Evolutionary conservation across 2,113 vertebrate species (phyloP).

Genomic region (Callipepla californica): DNA sequence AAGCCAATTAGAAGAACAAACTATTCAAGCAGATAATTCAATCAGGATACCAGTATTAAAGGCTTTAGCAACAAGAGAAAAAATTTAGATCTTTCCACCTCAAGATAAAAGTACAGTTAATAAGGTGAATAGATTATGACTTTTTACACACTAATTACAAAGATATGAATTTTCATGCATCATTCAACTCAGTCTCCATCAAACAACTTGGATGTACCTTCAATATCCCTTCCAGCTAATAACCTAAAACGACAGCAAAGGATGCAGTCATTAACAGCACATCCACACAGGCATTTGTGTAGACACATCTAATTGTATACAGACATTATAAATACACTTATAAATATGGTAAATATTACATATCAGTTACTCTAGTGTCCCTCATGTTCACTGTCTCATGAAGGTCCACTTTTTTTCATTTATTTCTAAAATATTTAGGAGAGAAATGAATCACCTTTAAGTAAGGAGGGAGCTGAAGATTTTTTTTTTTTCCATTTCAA

Average conservation of each 20-base stretch:
- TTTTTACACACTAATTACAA: neutral
- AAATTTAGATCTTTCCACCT: neutral
- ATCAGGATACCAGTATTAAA: neutral
- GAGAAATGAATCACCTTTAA: neutral
- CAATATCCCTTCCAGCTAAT: neutral
- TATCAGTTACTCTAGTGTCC: neutral
- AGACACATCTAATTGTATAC: neutral
- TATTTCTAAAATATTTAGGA: neutral
- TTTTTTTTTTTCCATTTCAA: neutral
- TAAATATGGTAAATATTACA: neutral
- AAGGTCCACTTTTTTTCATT: neutral
- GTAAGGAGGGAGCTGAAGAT: neutral
- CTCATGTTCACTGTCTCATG: neutral
- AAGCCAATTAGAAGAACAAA: slow-evolving; percentile 14
- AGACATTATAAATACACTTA: neutral
- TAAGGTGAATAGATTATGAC: neutral
- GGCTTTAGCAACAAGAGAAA: neutral
- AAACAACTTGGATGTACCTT: neutral
- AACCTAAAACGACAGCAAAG: neutral
- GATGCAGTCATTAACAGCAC: neutral
- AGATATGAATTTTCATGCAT: neutral
- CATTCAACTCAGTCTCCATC: neutral
- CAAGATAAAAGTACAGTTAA: neutral
- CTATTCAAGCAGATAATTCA: neutral
- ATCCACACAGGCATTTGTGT: neutral